Conservation (phyloP, 37 sponge, comb jelly and placozoan genomes). For the Chondrilla cf. caribensis region DNA sequence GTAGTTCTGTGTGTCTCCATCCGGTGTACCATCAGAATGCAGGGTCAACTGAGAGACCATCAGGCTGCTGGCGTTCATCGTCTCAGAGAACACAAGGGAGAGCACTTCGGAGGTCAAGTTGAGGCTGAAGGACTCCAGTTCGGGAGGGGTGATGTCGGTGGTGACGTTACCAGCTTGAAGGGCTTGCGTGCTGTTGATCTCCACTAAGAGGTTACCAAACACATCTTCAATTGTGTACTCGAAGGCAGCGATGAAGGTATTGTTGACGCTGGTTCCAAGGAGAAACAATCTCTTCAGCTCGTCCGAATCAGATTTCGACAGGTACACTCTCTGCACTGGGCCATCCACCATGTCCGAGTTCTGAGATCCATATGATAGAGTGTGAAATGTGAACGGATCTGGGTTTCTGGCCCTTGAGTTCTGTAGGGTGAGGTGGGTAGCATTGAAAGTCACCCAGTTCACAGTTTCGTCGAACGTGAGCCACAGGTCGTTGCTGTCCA, state of each 20-base stretch:
- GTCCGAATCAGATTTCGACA: conserved; percentile 64
- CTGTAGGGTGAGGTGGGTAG: conserved; percentile 71
- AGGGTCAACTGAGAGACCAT: conserved; percentile 46
- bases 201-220: conserved; percentile 57
- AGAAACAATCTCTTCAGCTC: conserved; percentile 66
- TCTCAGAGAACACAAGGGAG: conserved; percentile 66
- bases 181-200: background rate
- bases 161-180: conserved; percentile 27
- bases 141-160: conserved; percentile 46
- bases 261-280: conserved; percentile 38
- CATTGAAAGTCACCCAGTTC: conserved; percentile 61
- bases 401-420: background rate
- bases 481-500: conserved; percentile 47
- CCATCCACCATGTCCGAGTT: conserved; percentile 40
- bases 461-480: conserved; percentile 84
- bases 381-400: conserved; percentile 49
- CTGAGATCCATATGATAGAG: conserved; percentile 41
- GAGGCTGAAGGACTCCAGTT: conserved; percentile 38
- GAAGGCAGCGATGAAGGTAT: conserved; percentile 52
- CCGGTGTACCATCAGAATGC: conserved; percentile 19
- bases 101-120: conserved; percentile 66
- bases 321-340: conserved; percentile 35
- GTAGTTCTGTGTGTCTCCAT: conserved; percentile 20
- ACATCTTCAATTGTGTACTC: conserved; percentile 48
- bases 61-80: conserved; percentile 69